Base-by-base conservation (phyloP, 2,888 invertebrate genomes). In the Thalpophila matura region DNA sequence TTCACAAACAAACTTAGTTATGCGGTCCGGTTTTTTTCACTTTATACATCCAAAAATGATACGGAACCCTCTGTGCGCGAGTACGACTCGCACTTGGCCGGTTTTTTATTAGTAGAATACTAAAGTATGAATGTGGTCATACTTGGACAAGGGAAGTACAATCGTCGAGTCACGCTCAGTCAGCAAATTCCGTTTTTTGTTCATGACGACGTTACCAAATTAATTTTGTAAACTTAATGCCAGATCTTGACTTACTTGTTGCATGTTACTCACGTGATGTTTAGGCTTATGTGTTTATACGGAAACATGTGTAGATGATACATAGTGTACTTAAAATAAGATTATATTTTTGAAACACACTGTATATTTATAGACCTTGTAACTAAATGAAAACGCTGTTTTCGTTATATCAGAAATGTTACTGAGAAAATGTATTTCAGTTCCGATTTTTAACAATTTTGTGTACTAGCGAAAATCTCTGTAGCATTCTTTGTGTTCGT, bases 181-280 rank as follows among this genome's bases (percentile, higher is more conserved):
- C 14, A 29, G 16, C 27, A n/a, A 10, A 38, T 26, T 7, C 14
- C 45, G 2, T 20, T 55, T 54, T 54, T 26, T 1, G 27, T 46
- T n/a, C n/a, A n/a, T n/a, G n/a, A n/a, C n/a, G 40, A 29, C 40
- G 22, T n/a, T 20, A n/a, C 33, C n/a, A 33, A 33, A 33, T 33
- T 33, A n/a, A 33, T 33, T 33, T 45, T 12, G 31, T 10, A 29
- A 20, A 55, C 45, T 40, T 51, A 37, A 51, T 27, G 33, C 33
- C 18, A 59, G 43, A 42, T 35, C 51, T 35, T 26, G n/a, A 38
- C 26, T 18, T 10, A 66, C 67, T 72, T 69, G 73, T 72, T 69
- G 73, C 69, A 20, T 31, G 33, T 27, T 24, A n/a, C 27, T 45
- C 16, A 45, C 9, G 22, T 31, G 31, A 33, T 18, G 35, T 18